phyloP scores from a whole-genome alignment of 1,140 invertebrate genomes.

The Drosophila miranda region DNA sequence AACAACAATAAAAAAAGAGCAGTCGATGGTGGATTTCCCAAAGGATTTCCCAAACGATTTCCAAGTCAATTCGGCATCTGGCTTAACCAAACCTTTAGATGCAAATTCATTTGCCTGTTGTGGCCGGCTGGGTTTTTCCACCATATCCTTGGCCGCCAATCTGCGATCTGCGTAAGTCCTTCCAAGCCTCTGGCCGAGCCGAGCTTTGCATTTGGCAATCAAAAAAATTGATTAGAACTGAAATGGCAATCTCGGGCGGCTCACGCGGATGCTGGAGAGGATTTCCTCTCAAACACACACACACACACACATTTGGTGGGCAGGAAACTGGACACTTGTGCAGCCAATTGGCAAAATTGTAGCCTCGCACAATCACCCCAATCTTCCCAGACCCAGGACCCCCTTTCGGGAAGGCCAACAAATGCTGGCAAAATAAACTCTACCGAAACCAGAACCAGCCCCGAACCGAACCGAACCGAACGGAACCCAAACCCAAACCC shows the following conservation, averaged over 20 bases:
- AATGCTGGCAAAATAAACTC: conserved; percentile 55
- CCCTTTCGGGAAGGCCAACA: conserved; percentile 4
- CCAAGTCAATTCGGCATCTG: too few relatives aligned
- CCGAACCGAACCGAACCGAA: conserved; percentile 3
- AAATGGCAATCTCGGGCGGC: conserved; percentile 54
- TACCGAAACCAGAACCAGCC: conserved; percentile 2
- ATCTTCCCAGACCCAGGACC: conserved; percentile 5
- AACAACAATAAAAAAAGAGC: too few relatives aligned
- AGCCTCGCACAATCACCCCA: conserved; percentile 8
- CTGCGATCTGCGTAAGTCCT: conserved; percentile 32
- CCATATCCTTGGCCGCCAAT: conserved; percentile 10
- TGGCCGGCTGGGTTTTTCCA: conserved; percentile 37
- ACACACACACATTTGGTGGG: conserved; percentile 4
- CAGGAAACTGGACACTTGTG: conserved; percentile 43
- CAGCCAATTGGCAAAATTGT: conserved; percentile 71
- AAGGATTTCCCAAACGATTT: too few relatives aligned
- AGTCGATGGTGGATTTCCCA: too few relatives aligned
- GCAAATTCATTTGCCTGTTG: conserved; percentile 38
- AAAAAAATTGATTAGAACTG: conserved; percentile 71
- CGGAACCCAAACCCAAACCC: conserved; percentile 41
- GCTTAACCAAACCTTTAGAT: neutral
- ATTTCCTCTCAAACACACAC: conserved; percentile 38
- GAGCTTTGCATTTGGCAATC: conserved; percentile 63
- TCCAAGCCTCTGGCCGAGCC: conserved; percentile 7
- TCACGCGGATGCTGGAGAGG: conserved; percentile 38